Conservation (phyloP, 2,113 vertebrate species). For the Phylloscopus trochilus region DNA sequence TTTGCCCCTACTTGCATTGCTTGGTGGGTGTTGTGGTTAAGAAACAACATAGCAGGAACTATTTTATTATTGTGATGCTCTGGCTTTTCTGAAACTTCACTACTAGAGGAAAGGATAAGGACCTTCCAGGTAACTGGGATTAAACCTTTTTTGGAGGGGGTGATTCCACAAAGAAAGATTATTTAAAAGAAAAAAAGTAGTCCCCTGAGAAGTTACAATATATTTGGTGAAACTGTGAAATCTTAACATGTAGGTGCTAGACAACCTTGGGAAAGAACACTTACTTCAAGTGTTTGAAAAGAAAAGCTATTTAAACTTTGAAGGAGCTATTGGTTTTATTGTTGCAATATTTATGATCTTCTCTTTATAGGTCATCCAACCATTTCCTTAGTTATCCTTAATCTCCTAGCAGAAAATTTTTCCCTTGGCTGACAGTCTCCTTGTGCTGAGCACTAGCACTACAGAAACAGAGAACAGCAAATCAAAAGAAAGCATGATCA, state of each 20-base stretch:
- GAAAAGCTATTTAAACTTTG: conserved; percentile 60
- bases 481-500: conserved; percentile 30
- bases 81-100: background rate
- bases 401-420: conserved; percentile 49
- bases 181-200: background rate
- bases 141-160: background rate
- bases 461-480: conserved; percentile 19
- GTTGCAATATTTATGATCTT: conserved; percentile 61
- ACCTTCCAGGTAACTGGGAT: background rate
- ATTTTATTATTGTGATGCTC: background rate
- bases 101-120: background rate
- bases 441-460: background rate
- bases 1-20: background rate
- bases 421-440: background rate
- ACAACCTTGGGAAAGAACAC: conserved; percentile 26
- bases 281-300: conserved; percentile 56
- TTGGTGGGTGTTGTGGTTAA: background rate
- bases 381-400: conserved; percentile 49
- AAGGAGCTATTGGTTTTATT: conserved; percentile 55
- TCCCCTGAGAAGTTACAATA: background rate
- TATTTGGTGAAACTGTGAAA: conserved; percentile 6
- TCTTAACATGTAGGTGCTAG: background rate
- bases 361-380: conserved; percentile 48
- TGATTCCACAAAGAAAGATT: background rate
- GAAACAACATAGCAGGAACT: background rate